Percentiles rank a stretch among this genome's conserved stretches.
Evolutionary conservation across 2,113 vertebrate genomes (phyloP).

Genomic region (Sporophila hypoxantha): DNA sequence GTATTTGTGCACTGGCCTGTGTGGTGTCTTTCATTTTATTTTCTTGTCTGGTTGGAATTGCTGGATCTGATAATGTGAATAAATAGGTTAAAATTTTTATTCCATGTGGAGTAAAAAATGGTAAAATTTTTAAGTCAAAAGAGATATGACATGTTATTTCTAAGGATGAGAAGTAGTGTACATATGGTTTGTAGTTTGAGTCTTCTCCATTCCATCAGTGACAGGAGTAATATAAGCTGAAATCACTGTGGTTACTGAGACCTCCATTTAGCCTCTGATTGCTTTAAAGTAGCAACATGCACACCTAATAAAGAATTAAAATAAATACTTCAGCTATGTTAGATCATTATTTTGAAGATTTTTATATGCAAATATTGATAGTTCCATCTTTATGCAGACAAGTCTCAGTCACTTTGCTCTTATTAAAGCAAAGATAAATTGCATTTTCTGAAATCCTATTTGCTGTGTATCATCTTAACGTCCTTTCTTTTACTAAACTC

Average conservation of each 20-base stretch:
- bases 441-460: neutral
- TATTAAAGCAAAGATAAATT: neutral
- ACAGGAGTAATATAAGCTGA: neutral
- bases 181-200: neutral
- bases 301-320: neutral
- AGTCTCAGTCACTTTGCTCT: neutral
- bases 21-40: neutral
- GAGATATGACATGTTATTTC: neutral
- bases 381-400: neutral
- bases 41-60: neutral
- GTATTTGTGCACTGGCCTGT: neutral
- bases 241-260: neutral
- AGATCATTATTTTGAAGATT: neutral
- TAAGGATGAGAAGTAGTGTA: neutral
- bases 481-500: neutral
- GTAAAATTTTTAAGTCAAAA: neutral
- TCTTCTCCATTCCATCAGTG: neutral
- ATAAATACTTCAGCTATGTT: neutral
- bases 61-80: neutral
- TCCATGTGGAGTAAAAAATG: neutral
- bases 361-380: neutral
- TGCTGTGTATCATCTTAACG: neutral
- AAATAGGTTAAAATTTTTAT: neutral
- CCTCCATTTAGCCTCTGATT: neutral
- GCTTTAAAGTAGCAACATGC: neutral